Percentiles rank a stretch among this genome's conserved stretches.
phyloP scores from a whole-genome alignment of 1,140 invertebrate species.

The Latrodectus geometricus region DNA sequence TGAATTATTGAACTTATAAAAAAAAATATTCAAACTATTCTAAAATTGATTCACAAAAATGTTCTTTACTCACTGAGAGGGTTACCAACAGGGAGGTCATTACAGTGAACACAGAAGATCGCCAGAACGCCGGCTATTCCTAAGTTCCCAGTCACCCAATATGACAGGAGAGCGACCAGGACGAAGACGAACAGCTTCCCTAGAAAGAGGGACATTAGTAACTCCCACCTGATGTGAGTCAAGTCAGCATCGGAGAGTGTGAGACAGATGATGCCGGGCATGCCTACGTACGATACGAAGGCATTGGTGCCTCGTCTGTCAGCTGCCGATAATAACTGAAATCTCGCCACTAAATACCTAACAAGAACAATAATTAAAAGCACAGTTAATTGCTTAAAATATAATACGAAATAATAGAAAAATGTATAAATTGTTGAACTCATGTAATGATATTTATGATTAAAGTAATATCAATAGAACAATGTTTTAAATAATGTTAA shows the following conservation, averaged over 20 bases:
- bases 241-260: constrained; percentile 26
- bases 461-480: too few species aligned
- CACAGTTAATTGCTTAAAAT: neutral
- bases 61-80: constrained; percentile 29
- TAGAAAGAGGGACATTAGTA: neutral
- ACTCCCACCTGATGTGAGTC: constrained; percentile 23
- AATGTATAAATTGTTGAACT: too few species aligned
- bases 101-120: constrained; percentile 31
- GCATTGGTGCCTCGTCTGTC: constrained; percentile 18
- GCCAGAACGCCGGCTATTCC: constrained; percentile 23
- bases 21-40: too few species aligned
- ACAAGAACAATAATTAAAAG: neutral
- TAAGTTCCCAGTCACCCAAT: neutral
- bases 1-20: too few species aligned
- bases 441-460: too few species aligned
- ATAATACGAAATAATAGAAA: neutral
- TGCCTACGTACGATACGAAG: constrained; percentile 15
- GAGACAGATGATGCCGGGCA: constrained; percentile 42
- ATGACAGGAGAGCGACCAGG: neutral
- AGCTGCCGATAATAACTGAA: constrained; percentile 13
- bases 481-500: too few species aligned
- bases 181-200: constrained; percentile 34
- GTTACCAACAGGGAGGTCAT: constrained; percentile 48
- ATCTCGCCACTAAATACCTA: constrained; percentile 27
- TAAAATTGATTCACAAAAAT: neutral